phyloP scores from a whole-genome alignment of 2,113 vertebrate genomes.

The Panthera uncia region DNA sequence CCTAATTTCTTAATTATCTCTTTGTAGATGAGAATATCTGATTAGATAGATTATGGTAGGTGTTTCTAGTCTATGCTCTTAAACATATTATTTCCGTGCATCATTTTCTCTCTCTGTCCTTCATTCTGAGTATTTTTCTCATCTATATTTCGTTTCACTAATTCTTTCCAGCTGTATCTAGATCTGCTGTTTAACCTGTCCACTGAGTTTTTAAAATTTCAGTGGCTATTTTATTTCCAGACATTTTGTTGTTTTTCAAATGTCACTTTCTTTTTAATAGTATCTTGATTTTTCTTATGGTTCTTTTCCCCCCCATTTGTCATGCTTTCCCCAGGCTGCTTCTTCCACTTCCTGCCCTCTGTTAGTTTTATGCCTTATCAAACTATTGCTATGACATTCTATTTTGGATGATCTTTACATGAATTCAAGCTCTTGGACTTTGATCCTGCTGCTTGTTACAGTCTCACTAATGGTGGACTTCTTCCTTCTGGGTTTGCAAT shows the following conservation, averaged over 20 bases:
- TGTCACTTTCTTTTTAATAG: background rate
- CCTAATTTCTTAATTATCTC: background rate
- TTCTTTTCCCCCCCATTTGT: background rate
- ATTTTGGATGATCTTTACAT: background rate
- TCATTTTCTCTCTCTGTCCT: background rate
- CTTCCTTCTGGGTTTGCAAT: background rate
- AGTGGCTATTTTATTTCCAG: background rate
- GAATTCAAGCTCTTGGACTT: background rate
- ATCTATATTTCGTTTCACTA: background rate
- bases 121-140: background rate
- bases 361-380: background rate
- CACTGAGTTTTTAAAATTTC: background rate
- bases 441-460: background rate
- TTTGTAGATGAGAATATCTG: background rate
- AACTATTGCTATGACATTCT: background rate
- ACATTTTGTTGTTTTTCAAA: background rate
- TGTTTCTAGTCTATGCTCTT: background rate
- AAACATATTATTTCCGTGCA: background rate
- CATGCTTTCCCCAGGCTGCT: background rate
- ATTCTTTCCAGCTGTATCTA: background rate
- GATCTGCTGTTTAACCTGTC: background rate
- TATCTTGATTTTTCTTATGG: slow-evolving; percentile 3
- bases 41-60: background rate
- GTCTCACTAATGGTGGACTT: background rate
- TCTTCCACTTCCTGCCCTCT: background rate